These are phyloP conservation scores for Enteromius viviparus DNA, from an alignment of 2,797 vertebrate genomes.

Conservation along the genomic window DNA sequence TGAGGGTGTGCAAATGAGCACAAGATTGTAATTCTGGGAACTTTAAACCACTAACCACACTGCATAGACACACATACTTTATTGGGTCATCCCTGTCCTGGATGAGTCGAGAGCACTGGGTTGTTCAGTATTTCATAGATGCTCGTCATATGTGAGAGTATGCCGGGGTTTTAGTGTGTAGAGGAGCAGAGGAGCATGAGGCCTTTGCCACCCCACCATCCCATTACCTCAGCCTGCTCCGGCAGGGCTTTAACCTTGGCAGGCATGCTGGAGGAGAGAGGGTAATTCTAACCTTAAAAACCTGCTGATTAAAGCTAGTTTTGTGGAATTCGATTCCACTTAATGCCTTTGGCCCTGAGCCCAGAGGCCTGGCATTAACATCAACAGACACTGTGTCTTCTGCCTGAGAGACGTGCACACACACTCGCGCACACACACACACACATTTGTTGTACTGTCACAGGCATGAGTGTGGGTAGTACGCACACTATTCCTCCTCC, in stretches of 20 bases:
- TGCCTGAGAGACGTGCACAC: slow-evolving; percentile 68
- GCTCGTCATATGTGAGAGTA: slow-evolving; percentile 21
- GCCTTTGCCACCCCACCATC: slow-evolving; percentile 51
- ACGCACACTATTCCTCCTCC: slow-evolving; percentile 40
- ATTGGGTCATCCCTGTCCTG: slow-evolving; percentile 39
- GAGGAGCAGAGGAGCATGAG: slow-evolving; percentile 47
- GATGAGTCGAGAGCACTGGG: background rate
- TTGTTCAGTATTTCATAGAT: slow-evolving; percentile 33
- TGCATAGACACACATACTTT: slow-evolving; percentile 55
- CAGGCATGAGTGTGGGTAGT: slow-evolving; percentile 56
- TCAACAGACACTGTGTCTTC: slow-evolving; percentile 85
- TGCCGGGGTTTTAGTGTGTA: slow-evolving; percentile 32
- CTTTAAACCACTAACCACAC: background rate
- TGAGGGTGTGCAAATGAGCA: background rate
- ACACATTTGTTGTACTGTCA: slow-evolving; percentile 57
- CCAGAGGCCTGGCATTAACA: slow-evolving; percentile 92
- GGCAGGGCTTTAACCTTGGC: slow-evolving; percentile 93
- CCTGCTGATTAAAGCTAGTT: slow-evolving; percentile 99
- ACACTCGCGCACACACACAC: slow-evolving; percentile 12
- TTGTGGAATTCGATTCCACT: slow-evolving; percentile 98
- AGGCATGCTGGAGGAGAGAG: slow-evolving; percentile 89
- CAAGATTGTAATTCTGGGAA: background rate
- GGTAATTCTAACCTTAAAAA: slow-evolving; percentile 99
- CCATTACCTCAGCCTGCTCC: slow-evolving; percentile 53
- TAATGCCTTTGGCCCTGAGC: slow-evolving; percentile 94